phyloP scores from a whole-genome alignment of 1,140 invertebrate species.

The Trinorchestia longiramus region DNA sequence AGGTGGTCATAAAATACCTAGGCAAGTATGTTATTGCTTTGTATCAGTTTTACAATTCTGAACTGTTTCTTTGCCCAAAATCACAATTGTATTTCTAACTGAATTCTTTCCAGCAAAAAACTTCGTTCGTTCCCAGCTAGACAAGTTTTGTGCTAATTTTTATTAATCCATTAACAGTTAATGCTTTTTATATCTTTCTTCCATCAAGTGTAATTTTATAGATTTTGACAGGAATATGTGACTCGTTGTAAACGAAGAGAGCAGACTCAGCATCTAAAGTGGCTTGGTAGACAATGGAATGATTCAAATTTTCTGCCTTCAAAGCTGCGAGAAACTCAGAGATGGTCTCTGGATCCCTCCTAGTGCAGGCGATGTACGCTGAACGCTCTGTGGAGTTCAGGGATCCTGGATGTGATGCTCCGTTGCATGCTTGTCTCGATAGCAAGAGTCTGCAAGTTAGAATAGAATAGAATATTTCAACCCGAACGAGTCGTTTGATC shows the following conservation, averaged over 20 bases:
- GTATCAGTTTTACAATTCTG: not conserved
- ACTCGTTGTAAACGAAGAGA: conserved; percentile 63
- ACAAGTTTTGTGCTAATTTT: not conserved
- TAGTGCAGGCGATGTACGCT: conserved; percentile 61
- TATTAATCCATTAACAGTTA: not conserved
- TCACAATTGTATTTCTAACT: not conserved
- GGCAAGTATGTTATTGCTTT: not conserved
- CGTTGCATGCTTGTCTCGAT: not conserved
- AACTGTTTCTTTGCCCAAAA: not conserved
- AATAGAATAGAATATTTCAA: no score
- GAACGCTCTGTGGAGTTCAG: not conserved
- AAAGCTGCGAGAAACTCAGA: conserved; percentile 61
- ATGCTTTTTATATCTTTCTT: not conserved
- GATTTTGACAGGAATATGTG: conserved; percentile 59
- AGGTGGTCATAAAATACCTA: not conserved
- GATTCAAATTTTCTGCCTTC: conserved; percentile 51
- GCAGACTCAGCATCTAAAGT: conserved; percentile 60
- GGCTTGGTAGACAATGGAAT: conserved; percentile 59
- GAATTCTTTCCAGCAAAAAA: not conserved
- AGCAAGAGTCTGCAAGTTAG: not conserved
- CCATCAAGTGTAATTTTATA: conserved; percentile 31
- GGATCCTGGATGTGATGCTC: not conserved
- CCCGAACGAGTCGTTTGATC: no score
- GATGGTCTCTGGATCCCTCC: conserved; percentile 60
- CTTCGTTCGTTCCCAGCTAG: not conserved